phyloP scores from a whole-genome alignment of 2,113 vertebrate species.

The Ranitomeya variabilis region DNA sequence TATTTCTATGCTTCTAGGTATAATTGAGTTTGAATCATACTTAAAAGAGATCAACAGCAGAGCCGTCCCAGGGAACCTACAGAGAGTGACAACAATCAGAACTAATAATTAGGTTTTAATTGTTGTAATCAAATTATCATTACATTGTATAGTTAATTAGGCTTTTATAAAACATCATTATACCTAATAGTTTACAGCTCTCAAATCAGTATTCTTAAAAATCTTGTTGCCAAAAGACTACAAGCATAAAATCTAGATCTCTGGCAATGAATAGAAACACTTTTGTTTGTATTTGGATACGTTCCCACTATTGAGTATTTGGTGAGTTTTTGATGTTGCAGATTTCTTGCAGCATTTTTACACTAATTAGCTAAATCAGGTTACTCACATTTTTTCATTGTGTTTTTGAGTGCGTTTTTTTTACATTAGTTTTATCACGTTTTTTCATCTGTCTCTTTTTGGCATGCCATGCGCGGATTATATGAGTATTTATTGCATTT shows the following conservation, averaged over 20 bases:
- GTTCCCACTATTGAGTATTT: too few relatives aligned
- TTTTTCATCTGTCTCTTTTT: too few relatives aligned
- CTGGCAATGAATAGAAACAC: not conserved
- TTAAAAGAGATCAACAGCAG: not conserved
- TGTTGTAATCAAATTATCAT: conserved; percentile 9
- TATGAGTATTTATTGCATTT: too few relatives aligned
- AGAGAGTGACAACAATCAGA: not conserved
- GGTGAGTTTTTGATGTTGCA: too few relatives aligned
- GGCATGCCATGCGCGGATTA: too few relatives aligned
- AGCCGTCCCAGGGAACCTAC: not conserved
- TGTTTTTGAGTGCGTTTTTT: too few relatives aligned
- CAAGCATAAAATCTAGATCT: not conserved
- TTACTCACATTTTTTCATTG: too few relatives aligned
- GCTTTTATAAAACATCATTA: not conserved
- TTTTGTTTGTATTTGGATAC: not conserved
- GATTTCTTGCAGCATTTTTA: too few relatives aligned
- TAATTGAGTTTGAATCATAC: not conserved
- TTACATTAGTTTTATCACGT: too few relatives aligned
- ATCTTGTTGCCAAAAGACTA: not conserved
- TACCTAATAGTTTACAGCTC: not conserved
- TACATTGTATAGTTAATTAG: not conserved
- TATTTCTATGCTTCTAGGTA: too few relatives aligned
- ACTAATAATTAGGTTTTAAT: conserved; percentile 10
- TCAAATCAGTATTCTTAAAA: not conserved
- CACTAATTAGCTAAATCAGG: too few relatives aligned